Evolutionary conservation across 2,888 invertebrate species (phyloP).

Genomic region (Andrena praecox): DNA sequence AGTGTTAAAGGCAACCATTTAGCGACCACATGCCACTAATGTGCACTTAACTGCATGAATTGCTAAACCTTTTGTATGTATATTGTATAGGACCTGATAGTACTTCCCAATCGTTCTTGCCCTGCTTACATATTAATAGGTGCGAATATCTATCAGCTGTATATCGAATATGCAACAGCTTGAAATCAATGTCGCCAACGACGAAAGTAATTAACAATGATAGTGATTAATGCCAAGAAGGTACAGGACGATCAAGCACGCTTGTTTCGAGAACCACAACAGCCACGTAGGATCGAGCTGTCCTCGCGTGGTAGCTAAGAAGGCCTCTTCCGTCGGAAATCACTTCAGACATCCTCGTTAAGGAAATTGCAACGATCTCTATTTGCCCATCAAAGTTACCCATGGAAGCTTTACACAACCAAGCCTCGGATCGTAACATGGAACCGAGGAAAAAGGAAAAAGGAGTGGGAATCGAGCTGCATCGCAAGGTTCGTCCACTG

Average conservation of each 20-base stretch:
- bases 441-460: background rate
- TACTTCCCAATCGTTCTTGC: no score
- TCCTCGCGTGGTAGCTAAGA: slow-evolving; percentile 46
- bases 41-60: no score
- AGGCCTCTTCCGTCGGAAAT: slow-evolving; percentile 46
- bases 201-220: slow-evolving; percentile 18
- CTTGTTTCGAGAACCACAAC: slow-evolving; percentile 17
- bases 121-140: no score
- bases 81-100: no score
- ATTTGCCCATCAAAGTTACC: slow-evolving; percentile 20
- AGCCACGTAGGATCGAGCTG: slow-evolving; percentile 18
- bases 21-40: no score
- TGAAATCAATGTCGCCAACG: no score
- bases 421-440: background rate
- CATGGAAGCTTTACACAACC: background rate
- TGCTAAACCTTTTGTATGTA: no score
- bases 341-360: slow-evolving; percentile 36
- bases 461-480: background rate
- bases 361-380: slow-evolving; percentile 51
- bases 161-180: no score
- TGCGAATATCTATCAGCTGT: no score
- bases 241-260: background rate
- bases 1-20: no score
- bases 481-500: background rate
- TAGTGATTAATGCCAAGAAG: background rate